Base-by-base conservation (phyloP, 2,888 invertebrate species). In the Osedax frankpressi region DNA sequence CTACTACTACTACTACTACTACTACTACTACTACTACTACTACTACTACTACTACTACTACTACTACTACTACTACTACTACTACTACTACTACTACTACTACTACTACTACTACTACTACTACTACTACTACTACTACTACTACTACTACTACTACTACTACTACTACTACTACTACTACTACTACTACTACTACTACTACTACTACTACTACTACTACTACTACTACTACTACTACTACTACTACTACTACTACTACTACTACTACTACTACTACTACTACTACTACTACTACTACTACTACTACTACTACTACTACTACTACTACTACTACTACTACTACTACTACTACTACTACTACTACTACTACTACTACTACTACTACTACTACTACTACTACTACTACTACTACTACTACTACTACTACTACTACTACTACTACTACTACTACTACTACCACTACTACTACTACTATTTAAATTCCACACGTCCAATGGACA, bases 371-470 rank as follows among this genome's bases (percentile, higher is more conserved):
- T 72, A n/a, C 63, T 72, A 65, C 63, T 72, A 65, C 63, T 72
- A 30, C 63, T 72, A 65, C 63, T 72, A 65, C 63, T 65, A 65
- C 2, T 72, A 30, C 63, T 72, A 30, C 2, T 72, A 65, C 2
- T 72, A 65, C 63, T 72, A 65, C 63, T 72, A 65, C 63, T 72
- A 65, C 63, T 72, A 65, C 63, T 72, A 65, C 63, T 72, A 65
- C 1, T 72, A 1, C 63, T 72, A 65, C 63, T 72, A 65, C 63
- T 72, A 65, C 2, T 72, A 65, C 2, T 72, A 30, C 63, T 72
- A 30, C 63, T 72, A 65, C 72, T 72, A 72, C 63, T 72, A 65
- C 72, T 30, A 65, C 63, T 72, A 72, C 60, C 67, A 72, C 24
- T 72, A 72, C 72, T 71, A 68, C 63, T 71, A 67, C 27, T 67